Conservation (phyloP, 1,140 invertebrate species). For the Orius insidiosus region DNA sequence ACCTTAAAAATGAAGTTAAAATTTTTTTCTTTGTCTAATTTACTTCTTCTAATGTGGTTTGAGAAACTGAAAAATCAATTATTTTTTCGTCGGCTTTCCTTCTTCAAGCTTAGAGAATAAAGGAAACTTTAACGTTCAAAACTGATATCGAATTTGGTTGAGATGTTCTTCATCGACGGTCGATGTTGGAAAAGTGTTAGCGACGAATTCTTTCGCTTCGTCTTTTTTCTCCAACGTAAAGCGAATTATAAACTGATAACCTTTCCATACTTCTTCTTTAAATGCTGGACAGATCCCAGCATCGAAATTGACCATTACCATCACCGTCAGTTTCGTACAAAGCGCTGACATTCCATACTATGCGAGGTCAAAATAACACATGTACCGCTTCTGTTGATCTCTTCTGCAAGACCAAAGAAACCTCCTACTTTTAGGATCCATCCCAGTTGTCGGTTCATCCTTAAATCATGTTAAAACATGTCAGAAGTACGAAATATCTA, state of each 20-base stretch:
- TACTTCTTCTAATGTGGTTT: conserved; percentile 44
- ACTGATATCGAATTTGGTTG: conserved; percentile 22
- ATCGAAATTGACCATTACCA: conserved; percentile 38
- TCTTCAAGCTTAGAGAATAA: conserved; percentile 33
- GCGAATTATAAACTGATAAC: conserved; percentile 38
- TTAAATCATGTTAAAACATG: conserved; percentile 1
- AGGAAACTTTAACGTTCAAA: conserved; percentile 9
- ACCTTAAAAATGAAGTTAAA: conserved; percentile 13
- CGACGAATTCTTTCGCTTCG: conserved; percentile 20
- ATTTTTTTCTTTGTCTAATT: too few species aligned
- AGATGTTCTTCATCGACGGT: conserved; percentile 22
- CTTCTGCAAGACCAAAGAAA: conserved; percentile 29
- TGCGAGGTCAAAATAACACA: conserved; percentile 28
- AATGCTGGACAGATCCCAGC: conserved; percentile 34
- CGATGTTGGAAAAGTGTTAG: conserved; percentile 17
- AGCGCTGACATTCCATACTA: conserved; percentile 38
- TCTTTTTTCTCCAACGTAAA: conserved; percentile 19
- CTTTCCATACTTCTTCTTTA: conserved; percentile 38
- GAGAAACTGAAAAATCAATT: conserved; percentile 40
- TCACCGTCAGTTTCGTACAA: conserved; percentile 38
- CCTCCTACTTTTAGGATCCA: conserved; percentile 27
- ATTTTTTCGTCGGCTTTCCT: conserved; percentile 25
- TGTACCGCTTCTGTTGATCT: conserved; percentile 24
- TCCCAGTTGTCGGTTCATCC: conserved; percentile 21
- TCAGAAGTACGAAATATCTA: conserved; percentile 2